A percentile compares a stretch with the other conserved stretches of the same genome.
Conservation (phyloP, 2,888 invertebrate species). For the Eumerus sabulonum region DNA sequence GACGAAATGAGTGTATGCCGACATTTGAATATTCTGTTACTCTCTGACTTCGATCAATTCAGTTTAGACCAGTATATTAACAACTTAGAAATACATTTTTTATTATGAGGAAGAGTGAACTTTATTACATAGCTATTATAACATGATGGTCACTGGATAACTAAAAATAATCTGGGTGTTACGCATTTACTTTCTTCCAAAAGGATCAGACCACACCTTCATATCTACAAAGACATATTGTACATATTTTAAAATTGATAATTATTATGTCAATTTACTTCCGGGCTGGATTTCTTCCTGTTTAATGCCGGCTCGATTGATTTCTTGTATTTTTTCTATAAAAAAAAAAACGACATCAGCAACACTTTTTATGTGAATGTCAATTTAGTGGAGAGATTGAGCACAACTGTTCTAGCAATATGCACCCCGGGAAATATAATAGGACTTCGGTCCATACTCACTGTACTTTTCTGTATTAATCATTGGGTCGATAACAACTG, state of each 20-base stretch:
- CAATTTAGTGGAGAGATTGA: conserved; percentile 23
- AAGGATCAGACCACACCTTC: conserved; percentile 81
- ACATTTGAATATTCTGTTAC: no score
- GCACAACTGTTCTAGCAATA: not conserved
- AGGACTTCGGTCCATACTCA: conserved; percentile 37
- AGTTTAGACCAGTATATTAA: no score
- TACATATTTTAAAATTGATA: not conserved
- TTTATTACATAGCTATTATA: no score
- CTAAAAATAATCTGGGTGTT: no score
- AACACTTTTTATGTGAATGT: conserved; percentile 14
- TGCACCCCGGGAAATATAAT: no score
- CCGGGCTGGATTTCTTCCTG: conserved; percentile 82
- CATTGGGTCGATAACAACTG: conserved; percentile 83
- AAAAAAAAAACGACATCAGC: conserved; percentile 1
- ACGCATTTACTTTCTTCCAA: conserved; percentile 77
- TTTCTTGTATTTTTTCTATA: conserved; percentile 69
- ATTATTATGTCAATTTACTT: conserved; percentile 76
- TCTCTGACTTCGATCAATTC: no score
- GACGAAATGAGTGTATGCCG: no score
- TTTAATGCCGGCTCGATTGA: conserved; percentile 79
- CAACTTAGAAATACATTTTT: no score
- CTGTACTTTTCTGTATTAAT: conserved; percentile 81
- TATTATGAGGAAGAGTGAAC: no score
- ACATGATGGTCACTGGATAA: no score
- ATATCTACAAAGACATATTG: conserved; percentile 77